phyloP scores from a whole-genome alignment of 2,797 vertebrate genomes.

The Sardinella longiceps region DNA sequence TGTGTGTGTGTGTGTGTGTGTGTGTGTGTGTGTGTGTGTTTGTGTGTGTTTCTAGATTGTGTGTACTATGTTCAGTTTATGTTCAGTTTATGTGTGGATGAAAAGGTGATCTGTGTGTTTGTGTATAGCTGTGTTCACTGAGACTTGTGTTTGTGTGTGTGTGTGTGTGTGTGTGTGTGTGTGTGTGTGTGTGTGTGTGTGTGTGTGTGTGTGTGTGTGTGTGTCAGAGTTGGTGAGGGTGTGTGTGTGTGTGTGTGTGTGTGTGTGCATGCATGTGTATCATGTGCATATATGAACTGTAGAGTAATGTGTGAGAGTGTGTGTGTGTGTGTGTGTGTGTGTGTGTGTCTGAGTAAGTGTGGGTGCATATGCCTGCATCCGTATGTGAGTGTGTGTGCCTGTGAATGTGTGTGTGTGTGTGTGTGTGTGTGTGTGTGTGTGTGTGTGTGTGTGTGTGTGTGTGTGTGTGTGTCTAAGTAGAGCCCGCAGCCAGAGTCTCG shows the following conservation, averaged over 20 bases:
- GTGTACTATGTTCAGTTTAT: too few species aligned
- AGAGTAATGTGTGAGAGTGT: too few species aligned
- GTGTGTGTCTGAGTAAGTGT: neutral
- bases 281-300: too few species aligned
- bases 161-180: too few species aligned
- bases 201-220: neutral
- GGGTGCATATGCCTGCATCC: neutral
- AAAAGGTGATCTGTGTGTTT: too few species aligned
- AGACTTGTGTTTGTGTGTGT: too few species aligned
- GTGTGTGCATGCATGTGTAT: conserved; percentile 40
- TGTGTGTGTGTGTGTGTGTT: neutral
- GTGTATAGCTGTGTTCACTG: neutral
- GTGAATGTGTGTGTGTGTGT: neutral
- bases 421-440: neutral
- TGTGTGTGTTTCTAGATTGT: too few species aligned
- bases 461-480: neutral
- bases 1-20: too few species aligned
- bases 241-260: neutral
- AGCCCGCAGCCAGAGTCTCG: neutral
- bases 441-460: conserved; percentile 39
- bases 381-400: neutral
- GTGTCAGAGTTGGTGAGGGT: neutral
- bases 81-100: neutral
- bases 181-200: neutral
- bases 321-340: neutral